Evolutionary conservation across 2,888 invertebrate species (phyloP).

Genomic region (Ophion ellenae): DNA sequence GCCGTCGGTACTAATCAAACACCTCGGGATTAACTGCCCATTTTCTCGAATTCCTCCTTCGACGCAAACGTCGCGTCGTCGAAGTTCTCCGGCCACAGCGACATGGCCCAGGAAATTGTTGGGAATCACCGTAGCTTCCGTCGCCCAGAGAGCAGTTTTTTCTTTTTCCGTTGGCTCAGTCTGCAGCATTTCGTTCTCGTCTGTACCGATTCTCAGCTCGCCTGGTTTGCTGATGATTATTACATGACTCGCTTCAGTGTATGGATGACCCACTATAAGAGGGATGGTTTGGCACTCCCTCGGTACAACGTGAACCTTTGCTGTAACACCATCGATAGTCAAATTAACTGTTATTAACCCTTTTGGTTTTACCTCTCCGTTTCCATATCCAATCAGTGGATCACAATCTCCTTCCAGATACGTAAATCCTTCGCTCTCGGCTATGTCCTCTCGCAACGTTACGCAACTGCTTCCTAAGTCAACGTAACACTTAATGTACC

Average conservation of each 20-base stretch:
- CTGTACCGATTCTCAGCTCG: background rate
- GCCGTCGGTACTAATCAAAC: conserved; percentile 53
- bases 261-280: conserved; percentile 1
- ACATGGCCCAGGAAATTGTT: conserved; percentile 62
- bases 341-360: background rate
- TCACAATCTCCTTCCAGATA: conserved; percentile 9
- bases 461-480: conserved; percentile 7
- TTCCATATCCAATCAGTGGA: conserved; percentile 10
- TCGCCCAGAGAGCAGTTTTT: conserved; percentile 14
- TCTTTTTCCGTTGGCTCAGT: background rate
- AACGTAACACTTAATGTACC: conserved; percentile 19
- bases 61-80: conserved; percentile 48
- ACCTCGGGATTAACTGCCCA: conserved; percentile 61
- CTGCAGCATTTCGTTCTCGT: background rate
- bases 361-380: conserved; percentile 4
- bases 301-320: conserved; percentile 9
- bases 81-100: conserved; percentile 41
- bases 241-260: conserved; percentile 8
- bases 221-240: background rate
- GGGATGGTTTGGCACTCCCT: conserved; percentile 2
- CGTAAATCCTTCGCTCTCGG: background rate
- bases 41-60: conserved; percentile 64
- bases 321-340: conserved; percentile 1
- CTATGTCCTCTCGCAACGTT: conserved; percentile 13
- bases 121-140: conserved; percentile 49